Percentiles rank a stretch among this genome's conserved stretches.
Evolutionary conservation across 2,888 invertebrate species (phyloP).

Genomic region (Trissoscelio sp.): DNA sequence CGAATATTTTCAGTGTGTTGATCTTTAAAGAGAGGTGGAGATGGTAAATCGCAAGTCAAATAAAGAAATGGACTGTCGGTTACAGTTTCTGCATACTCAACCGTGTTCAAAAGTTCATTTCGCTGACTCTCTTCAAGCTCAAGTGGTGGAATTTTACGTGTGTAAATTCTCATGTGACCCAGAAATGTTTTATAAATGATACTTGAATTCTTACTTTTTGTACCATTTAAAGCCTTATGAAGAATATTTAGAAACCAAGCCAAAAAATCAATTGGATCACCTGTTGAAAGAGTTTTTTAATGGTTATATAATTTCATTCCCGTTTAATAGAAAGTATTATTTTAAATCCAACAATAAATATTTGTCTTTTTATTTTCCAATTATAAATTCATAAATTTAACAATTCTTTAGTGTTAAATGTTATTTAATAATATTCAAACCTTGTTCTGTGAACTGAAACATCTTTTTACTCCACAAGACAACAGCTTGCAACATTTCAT

Average conservation of each 20-base stretch:
- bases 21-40: conserved; percentile 98
- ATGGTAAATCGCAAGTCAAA: conserved; percentile 98
- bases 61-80: conserved; percentile 98
- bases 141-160: conserved; percentile 95
- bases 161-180: conserved; percentile 95
- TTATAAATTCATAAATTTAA: too few species aligned
- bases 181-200: conserved; percentile 98
- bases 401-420: not conserved
- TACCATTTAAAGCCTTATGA: conserved; percentile 97
- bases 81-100: conserved; percentile 94
- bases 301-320: not conserved
- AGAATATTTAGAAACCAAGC: conserved; percentile 99
- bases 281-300: conserved; percentile 83
- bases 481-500: conserved; percentile 99
- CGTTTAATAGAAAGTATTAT: not conserved
- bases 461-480: conserved; percentile 98
- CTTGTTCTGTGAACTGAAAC: conserved; percentile 99
- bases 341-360: not conserved
- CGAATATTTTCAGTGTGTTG: conserved; percentile 99
- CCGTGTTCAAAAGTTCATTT: conserved; percentile 89
- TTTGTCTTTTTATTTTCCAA: too few species aligned
- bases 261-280: conserved; percentile 98
- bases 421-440: conserved; percentile 84
- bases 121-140: conserved; percentile 96
- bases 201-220: conserved; percentile 93